These are phyloP conservation scores for Lycophotia porphyrea DNA, from an alignment of 2,888 invertebrate genomes.

Conservation along the genomic window DNA sequence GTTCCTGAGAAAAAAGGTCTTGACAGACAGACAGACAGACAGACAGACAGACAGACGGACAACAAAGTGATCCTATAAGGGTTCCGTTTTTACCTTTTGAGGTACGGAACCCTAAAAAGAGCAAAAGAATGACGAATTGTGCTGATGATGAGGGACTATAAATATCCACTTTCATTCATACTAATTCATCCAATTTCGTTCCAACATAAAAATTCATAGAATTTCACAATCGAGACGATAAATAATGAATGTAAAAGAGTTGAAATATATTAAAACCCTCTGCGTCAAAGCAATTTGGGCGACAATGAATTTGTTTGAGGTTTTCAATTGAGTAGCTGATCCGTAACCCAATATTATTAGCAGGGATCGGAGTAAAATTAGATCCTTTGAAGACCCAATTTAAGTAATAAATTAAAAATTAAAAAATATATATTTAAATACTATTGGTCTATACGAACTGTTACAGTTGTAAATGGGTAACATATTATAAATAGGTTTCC, in stretches of 20 bases:
- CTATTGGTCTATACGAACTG: not conserved
- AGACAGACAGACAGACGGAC: too few relatives aligned
- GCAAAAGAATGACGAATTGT: too few relatives aligned
- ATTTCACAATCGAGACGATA: not conserved
- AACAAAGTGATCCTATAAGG: too few relatives aligned
- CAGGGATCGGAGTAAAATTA: constrained; percentile 7
- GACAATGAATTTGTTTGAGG: constrained; percentile 24
- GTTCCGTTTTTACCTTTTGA: too few relatives aligned
- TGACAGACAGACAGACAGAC: too few relatives aligned
- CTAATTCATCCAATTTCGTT: not conserved
- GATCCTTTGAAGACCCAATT: constrained; percentile 9
- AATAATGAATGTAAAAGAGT: not conserved
- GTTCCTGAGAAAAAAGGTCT: too few relatives aligned
- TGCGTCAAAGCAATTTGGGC: constrained; percentile 20
- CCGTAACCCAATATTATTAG: constrained; percentile 10
- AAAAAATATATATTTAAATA: not conserved
- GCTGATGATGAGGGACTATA: too few relatives aligned
- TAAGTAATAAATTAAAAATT: not conserved
- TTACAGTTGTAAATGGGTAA: too few relatives aligned
- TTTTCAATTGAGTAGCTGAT: constrained; percentile 21
- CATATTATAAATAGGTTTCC: too few relatives aligned
- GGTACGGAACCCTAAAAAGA: too few relatives aligned
- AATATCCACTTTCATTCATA: not conserved
- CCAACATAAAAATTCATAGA: not conserved
- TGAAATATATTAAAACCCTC: constrained; percentile 8